Conservation (phyloP, 2,113 vertebrate species). For the Salvelinus alpinus region DNA sequence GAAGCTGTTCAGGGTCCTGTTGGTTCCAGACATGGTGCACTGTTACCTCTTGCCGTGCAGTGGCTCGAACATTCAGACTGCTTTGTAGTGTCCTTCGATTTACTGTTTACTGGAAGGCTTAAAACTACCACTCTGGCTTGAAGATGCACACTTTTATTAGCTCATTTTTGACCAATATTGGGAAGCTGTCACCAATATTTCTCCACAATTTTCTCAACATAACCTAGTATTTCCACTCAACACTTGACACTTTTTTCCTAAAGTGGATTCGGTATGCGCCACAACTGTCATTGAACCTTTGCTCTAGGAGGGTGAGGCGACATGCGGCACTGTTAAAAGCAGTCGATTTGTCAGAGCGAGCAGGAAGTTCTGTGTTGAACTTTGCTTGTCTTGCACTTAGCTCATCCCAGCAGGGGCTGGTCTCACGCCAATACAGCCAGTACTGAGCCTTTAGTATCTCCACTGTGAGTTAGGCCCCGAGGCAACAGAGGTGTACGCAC, state of each 20-base stretch:
- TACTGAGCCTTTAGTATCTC: slow-evolving; percentile 10
- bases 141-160: too few relatives aligned
- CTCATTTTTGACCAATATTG: too few relatives aligned
- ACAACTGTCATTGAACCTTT: neutral
- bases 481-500: slow-evolving; percentile 18
- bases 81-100: slow-evolving; percentile 31
- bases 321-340: slow-evolving; percentile 24
- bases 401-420: neutral
- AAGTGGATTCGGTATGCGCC: neutral
- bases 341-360: slow-evolving; percentile 18
- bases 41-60: too few relatives aligned
- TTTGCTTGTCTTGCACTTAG: slow-evolving; percentile 4
- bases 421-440: neutral
- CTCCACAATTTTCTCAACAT: neutral
- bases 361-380: slow-evolving; percentile 8
- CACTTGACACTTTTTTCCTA: slow-evolving; percentile 11
- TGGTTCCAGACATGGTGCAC: too few relatives aligned
- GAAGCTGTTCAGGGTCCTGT: too few relatives aligned
- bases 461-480: slow-evolving; percentile 16
- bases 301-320: neutral
- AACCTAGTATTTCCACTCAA: slow-evolving; percentile 5
- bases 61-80: slow-evolving; percentile 3
- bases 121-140: slow-evolving; percentile 1
- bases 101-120: slow-evolving; percentile 27
- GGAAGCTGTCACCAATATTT: slow-evolving; percentile 30